These are phyloP conservation scores for Taeniopygia guttata DNA, from an alignment of 2,797 vertebrate species.

Conservation along the genomic window DNA sequence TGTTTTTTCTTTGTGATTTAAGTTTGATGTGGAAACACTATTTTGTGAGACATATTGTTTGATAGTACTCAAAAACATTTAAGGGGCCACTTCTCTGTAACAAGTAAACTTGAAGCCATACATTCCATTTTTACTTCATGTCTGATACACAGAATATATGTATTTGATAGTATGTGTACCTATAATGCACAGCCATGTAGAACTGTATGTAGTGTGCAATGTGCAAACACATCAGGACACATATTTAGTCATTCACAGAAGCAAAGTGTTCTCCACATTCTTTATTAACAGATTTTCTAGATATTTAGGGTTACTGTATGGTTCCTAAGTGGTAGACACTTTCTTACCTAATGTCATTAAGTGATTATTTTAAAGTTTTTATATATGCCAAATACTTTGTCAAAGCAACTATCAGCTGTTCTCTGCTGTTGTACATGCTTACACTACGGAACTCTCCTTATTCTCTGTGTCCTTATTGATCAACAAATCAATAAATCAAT, in stretches of 20 bases:
- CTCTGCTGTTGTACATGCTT: not conserved
- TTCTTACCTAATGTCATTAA: not conserved
- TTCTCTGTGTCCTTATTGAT: not conserved
- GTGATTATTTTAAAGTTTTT: not conserved
- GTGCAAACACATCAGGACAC: not conserved
- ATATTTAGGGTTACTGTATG: not conserved
- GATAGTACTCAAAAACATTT: not conserved
- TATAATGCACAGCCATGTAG: not conserved
- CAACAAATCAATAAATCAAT: not conserved
- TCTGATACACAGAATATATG: not conserved
- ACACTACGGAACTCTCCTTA: not conserved
- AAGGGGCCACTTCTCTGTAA: not conserved
- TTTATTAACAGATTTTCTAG: not conserved
- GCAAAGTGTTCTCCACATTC: not conserved
- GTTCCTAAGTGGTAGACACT: not conserved
- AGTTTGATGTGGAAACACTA: not conserved
- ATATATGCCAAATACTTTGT: not conserved
- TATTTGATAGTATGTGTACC: not conserved
- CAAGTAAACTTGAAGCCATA: not conserved
- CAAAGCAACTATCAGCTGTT: not conserved
- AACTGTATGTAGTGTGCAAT: not conserved
- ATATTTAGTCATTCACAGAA: not conserved
- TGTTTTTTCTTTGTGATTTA: not conserved
- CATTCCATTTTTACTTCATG: not conserved
- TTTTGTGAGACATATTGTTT: not conserved